Evolutionary conservation across 2,888 invertebrate genomes (phyloP).

Genomic region (Caenorhabditis plicata): DNA sequence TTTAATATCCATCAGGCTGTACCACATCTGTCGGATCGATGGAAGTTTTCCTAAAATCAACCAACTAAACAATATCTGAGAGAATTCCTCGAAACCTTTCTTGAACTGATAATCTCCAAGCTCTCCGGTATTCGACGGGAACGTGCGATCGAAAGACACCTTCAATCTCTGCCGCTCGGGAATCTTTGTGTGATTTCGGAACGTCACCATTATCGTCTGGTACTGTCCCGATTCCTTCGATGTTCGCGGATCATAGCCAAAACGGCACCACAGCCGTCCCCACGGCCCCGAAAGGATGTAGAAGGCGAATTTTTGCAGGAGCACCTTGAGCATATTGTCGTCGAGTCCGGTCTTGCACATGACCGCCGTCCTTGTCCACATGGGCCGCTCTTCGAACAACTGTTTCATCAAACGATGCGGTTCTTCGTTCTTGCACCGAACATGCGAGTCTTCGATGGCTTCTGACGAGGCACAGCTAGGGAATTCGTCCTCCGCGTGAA

Average conservation of each 20-base stretch:
- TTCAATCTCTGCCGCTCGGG: slow-evolving; percentile 61
- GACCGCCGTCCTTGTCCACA: slow-evolving; percentile 84
- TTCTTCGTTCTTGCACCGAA: slow-evolving; percentile 54
- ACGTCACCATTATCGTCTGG: slow-evolving; percentile 73
- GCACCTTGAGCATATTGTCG: slow-evolving; percentile 71
- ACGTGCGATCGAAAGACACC: slow-evolving; percentile 29
- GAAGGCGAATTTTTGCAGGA: slow-evolving; percentile 82
- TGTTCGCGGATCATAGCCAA: slow-evolving; percentile 87
- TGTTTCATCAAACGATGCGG: slow-evolving; percentile 66
- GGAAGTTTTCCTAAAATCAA: slow-evolving; percentile 66
- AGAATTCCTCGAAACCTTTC: slow-evolving; percentile 42
- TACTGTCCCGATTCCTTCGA: slow-evolving; percentile 79
- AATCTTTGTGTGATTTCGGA: slow-evolving; percentile 55
- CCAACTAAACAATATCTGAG: too few relatives aligned
- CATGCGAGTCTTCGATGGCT: slow-evolving; percentile 54
- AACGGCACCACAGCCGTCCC: slow-evolving; percentile 84
- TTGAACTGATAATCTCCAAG: slow-evolving; percentile 28
- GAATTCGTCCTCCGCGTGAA: slow-evolving; percentile 54
- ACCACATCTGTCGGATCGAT: slow-evolving; percentile 68
- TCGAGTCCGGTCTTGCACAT: slow-evolving; percentile 65
- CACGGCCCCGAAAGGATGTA: slow-evolving; percentile 88
- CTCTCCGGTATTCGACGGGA: neutral
- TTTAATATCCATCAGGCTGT: slow-evolving; percentile 68
- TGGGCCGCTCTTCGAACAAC: slow-evolving; percentile 82
- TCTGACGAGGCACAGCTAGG: slow-evolving; percentile 47